These are phyloP conservation scores for Caenorhabditis latens DNA, from an alignment of 1,140 invertebrate species.

Conservation along the genomic window DNA sequence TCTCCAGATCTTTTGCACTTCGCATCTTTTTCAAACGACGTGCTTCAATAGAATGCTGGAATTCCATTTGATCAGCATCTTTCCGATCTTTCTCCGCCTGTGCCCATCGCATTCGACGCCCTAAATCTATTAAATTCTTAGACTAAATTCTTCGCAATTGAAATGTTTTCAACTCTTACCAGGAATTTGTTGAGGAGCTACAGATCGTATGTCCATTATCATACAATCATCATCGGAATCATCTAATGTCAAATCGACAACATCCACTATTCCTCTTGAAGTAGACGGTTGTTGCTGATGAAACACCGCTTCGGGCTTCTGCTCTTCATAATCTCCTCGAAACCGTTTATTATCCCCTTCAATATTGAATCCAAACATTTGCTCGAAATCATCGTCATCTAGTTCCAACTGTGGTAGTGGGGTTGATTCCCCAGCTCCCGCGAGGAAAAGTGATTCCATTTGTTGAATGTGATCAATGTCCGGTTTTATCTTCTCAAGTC, in stretches of 20 bases:
- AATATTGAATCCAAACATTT: conserved; percentile 59
- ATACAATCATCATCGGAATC: conserved; percentile 28
- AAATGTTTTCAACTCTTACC: background rate
- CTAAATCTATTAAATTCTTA: background rate
- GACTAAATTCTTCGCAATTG: background rate
- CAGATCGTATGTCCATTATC: conserved; percentile 15
- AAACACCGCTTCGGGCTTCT: background rate
- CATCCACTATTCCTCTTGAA: background rate
- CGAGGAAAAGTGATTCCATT: conserved; percentile 47
- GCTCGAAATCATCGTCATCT: conserved; percentile 50
- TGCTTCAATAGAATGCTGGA: conserved; percentile 22
- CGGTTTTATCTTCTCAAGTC: conserved; percentile 61
- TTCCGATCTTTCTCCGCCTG: conserved; percentile 27
- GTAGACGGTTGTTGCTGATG: background rate
- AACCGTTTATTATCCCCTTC: conserved; percentile 16
- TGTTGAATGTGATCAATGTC: conserved; percentile 54
- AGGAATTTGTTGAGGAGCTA: background rate
- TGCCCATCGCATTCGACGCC: conserved; percentile 44
- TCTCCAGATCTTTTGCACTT: conserved; percentile 49
- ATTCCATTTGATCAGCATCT: conserved; percentile 37
- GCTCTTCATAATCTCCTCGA: background rate
- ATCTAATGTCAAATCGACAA: conserved; percentile 28
- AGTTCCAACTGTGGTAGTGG: conserved; percentile 41
- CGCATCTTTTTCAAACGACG: conserved; percentile 24
- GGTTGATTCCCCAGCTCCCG: background rate